phyloP scores from a whole-genome alignment of 2,797 vertebrate species.

The Melopsittacus undulatus region DNA sequence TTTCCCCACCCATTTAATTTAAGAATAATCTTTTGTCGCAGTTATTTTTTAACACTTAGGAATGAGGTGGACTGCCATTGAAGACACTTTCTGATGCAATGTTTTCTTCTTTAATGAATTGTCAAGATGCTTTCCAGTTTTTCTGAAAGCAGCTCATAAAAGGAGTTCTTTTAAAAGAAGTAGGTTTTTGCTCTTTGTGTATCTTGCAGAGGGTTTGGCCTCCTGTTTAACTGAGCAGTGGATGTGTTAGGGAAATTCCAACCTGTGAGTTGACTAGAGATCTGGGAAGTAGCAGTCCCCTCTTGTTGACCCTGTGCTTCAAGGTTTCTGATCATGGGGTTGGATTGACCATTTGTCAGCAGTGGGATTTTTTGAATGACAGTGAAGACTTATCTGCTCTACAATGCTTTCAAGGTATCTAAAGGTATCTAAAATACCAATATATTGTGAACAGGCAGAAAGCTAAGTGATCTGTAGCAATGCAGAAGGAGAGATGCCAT shows the following conservation, averaged over 20 bases:
- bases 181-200: constrained; percentile 47
- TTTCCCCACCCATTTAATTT: constrained; percentile 14
- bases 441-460: not conserved
- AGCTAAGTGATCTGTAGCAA: not conserved
- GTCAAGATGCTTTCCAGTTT: not conserved
- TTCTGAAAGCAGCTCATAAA: not conserved
- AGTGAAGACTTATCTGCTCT: not conserved
- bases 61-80: not conserved
- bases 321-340: not conserved
- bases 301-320: not conserved
- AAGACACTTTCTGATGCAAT: not conserved
- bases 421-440: not conserved
- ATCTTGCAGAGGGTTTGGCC: constrained; percentile 30
- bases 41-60: not conserved
- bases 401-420: not conserved
- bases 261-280: not conserved
- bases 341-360: not conserved
- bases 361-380: not conserved
- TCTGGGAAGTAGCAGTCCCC: not conserved
- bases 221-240: constrained; percentile 31
- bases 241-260: constrained; percentile 15
- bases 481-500: not conserved
- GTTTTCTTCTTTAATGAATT: not conserved
- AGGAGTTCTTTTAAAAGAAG: not conserved
- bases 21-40: not conserved